These are phyloP conservation scores for Meloidogyne chitwoodi DNA, from an alignment of 1,140 invertebrate species.

Conservation along the genomic window DNA sequence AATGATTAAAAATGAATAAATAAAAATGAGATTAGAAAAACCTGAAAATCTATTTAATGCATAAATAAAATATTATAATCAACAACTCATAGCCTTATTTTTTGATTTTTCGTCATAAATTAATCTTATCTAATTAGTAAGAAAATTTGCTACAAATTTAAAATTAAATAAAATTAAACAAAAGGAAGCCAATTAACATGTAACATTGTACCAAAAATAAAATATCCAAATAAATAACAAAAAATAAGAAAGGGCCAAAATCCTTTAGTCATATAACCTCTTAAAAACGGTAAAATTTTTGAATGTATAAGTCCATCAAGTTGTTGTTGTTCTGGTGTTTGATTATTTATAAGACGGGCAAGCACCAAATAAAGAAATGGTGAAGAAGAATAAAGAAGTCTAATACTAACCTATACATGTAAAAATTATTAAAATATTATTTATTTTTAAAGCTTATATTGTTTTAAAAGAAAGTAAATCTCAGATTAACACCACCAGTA, in stretches of 20 bases:
- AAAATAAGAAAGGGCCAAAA: conserved; percentile 35
- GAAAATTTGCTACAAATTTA: too few relatives aligned
- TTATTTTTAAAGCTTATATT: too few relatives aligned
- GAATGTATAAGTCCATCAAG: conserved; percentile 36
- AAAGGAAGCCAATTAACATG: conserved; percentile 51
- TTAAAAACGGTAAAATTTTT: conserved; percentile 38
- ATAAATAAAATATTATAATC: too few relatives aligned
- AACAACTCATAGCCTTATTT: too few relatives aligned
- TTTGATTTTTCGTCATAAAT: too few relatives aligned
- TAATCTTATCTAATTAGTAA: too few relatives aligned
- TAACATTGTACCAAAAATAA: conserved; percentile 41
- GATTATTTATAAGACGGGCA: conserved; percentile 37
- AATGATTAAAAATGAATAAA: too few relatives aligned
- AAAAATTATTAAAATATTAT: not conserved
- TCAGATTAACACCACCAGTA: too few relatives aligned
- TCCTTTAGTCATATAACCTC: conserved; percentile 36
- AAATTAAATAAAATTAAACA: conserved; percentile 27
- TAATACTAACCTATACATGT: conserved; percentile 14
- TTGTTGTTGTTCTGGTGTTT: conserved; percentile 34
- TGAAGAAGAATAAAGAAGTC: conserved; percentile 42
- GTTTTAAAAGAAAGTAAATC: too few relatives aligned
- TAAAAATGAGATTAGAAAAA: too few relatives aligned
- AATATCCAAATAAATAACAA: conserved; percentile 40
- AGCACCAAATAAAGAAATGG: conserved; percentile 45
- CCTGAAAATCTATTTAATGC: too few relatives aligned